Conservation (phyloP, 2,888 invertebrate genomes). For the Drosophila ezoana region DNA sequence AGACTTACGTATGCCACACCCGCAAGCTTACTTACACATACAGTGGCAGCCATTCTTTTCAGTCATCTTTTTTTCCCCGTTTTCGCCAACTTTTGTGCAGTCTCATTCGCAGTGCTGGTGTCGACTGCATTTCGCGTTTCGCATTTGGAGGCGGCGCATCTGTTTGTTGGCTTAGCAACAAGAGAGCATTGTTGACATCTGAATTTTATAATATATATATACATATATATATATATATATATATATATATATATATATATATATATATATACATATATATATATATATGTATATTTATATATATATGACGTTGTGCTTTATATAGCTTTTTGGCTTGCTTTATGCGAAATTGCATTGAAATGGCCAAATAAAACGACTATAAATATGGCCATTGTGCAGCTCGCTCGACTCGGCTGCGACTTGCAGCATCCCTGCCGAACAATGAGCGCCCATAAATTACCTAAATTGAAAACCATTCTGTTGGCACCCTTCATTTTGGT, state of each 20-base stretch:
- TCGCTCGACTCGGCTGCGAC: conserved; percentile 8
- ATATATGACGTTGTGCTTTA: background rate
- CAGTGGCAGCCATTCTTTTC: conserved; percentile 8
- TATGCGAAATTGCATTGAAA: conserved; percentile 61
- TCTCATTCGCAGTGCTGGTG: conserved; percentile 24
- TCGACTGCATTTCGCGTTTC: conserved; percentile 38
- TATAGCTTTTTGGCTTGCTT: conserved; percentile 10
- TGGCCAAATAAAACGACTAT: conserved; percentile 72
- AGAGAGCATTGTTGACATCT: conserved; percentile 22
- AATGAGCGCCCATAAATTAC: conserved; percentile 71
- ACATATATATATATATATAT: background rate
- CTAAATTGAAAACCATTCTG: conserved; percentile 74
- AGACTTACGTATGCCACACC: background rate
- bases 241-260: background rate
- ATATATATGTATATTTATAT: background rate
- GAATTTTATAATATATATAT: conserved; percentile 37
- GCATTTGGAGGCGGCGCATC: conserved; percentile 38
- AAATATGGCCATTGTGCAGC: conserved; percentile 71
- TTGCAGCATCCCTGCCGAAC: conserved; percentile 54
- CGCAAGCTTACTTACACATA: background rate
- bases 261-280: conserved; percentile 32
- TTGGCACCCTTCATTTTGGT: conserved; percentile 32
- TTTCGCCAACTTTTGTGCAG: conserved; percentile 41
- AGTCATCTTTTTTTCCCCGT: conserved; percentile 22
- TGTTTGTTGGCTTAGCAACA: conserved; percentile 38